Conservation (phyloP, 1,140 invertebrate genomes). For the Adoxophyes honmai region DNA sequence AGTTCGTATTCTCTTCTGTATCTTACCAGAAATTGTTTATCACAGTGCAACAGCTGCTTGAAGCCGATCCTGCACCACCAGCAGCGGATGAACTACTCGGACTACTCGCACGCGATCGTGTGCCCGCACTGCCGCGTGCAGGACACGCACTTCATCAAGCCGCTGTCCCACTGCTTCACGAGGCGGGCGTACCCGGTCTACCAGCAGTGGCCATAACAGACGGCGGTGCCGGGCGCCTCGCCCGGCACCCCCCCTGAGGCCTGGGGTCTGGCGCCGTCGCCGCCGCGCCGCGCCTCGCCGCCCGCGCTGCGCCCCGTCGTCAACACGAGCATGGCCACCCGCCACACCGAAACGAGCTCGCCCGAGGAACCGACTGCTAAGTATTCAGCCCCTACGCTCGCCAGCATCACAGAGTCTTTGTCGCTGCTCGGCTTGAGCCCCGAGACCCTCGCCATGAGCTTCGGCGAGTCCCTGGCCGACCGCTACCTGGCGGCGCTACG, state of each 20-base stretch:
- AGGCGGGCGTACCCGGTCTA: slow-evolving; percentile 83
- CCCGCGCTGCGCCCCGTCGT: slow-evolving; percentile 71
- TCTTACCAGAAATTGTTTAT: slow-evolving; percentile 1
- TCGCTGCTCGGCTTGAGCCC: slow-evolving; percentile 63
- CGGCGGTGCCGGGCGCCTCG: slow-evolving; percentile 80
- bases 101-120: slow-evolving; percentile 94
- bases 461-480: slow-evolving; percentile 64
- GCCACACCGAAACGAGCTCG: slow-evolving; percentile 37
- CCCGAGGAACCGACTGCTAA: slow-evolving; percentile 38
- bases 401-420: slow-evolving; percentile 67
- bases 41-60: slow-evolving; percentile 92
- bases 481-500: slow-evolving; percentile 56
- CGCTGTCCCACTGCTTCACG: slow-evolving; percentile 87
- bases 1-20: too few relatives aligned
- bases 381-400: slow-evolving; percentile 45
- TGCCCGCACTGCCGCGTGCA: slow-evolving; percentile 94
- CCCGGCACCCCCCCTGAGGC: slow-evolving; percentile 64
- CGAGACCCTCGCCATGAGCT: slow-evolving; percentile 61
- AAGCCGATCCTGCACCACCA: slow-evolving; percentile 91
- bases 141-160: slow-evolving; percentile 97
- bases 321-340: slow-evolving; percentile 72
- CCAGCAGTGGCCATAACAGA: slow-evolving; percentile 91
- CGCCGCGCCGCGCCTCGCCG: slow-evolving; percentile 62
- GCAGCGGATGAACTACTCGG: slow-evolving; percentile 93
- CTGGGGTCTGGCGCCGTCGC: slow-evolving; percentile 56